phyloP scores from a whole-genome alignment of 2,113 vertebrate species.

The Stigmatopora argus region DNA sequence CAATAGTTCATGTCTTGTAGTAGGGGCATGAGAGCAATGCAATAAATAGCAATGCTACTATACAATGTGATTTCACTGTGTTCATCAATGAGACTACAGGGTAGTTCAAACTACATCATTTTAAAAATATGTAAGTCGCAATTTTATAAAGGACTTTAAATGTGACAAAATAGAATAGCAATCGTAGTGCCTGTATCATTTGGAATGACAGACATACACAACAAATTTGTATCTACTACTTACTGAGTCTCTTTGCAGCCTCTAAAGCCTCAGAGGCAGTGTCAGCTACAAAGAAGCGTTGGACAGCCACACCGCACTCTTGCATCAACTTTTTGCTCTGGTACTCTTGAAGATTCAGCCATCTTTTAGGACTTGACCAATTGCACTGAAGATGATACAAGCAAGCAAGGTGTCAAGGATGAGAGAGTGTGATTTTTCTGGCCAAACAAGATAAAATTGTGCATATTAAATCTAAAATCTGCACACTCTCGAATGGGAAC shows the following conservation, averaged over 20 bases:
- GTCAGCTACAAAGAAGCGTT: constrained; percentile 90
- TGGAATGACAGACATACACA: not conserved
- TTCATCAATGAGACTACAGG: not conserved
- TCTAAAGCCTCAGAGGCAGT: constrained; percentile 84
- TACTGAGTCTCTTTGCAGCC: constrained; percentile 90
- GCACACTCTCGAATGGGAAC: constrained; percentile 5
- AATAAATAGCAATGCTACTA: constrained; percentile 14
- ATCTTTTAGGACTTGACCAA: constrained; percentile 80
- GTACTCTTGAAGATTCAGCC: constrained; percentile 97
- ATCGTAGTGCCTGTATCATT: not conserved
- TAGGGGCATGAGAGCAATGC: constrained; percentile 18
- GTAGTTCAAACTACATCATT: not conserved
- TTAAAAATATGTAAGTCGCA: not conserved
- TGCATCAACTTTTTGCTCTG: constrained; percentile 99
- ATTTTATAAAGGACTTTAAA: too few relatives aligned
- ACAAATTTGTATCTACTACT: constrained; percentile 56
- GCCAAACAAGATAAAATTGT: not conserved
- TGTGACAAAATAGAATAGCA: not conserved
- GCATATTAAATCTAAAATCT: not conserved
- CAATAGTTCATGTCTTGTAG: constrained; percentile 23
- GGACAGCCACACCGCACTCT: constrained; percentile 88
- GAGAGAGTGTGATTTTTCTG: not conserved
- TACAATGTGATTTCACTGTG: not conserved
- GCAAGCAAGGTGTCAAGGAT: not conserved
- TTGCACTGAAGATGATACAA: constrained; percentile 61